Conservation (phyloP, 1,140 invertebrate species). For the Drosophila fuyamai region DNA sequence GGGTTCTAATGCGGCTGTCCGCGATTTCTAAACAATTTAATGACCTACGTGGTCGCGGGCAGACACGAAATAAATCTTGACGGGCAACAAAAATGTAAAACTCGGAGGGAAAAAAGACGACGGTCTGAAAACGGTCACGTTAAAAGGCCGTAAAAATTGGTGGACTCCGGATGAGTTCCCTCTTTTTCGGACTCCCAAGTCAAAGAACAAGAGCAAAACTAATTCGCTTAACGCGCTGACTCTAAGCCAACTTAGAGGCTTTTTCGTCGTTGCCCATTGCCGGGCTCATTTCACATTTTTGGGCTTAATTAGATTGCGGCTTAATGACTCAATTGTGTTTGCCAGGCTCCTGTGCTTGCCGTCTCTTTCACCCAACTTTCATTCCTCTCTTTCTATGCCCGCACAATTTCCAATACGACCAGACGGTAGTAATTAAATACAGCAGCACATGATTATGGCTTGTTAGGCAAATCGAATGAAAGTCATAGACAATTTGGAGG, state of each 20-base stretch:
- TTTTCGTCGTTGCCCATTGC: conserved; percentile 26
- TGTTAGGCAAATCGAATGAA: conserved; percentile 79
- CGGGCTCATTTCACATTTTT: conserved; percentile 69
- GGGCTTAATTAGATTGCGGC: conserved; percentile 80
- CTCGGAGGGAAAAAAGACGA: conserved; percentile 15
- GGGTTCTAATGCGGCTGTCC: conserved; percentile 37
- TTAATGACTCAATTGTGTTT: conserved; percentile 82
- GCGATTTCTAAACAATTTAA: conserved; percentile 81
- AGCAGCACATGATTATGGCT: conserved; percentile 80
- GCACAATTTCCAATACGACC: conserved; percentile 64
- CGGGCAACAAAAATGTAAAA: conserved; percentile 57
- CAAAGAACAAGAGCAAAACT: conserved; percentile 62
- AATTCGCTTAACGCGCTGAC: conserved; percentile 52
- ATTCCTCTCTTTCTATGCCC: neutral
- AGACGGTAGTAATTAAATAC: conserved; percentile 76
- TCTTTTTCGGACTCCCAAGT: conserved; percentile 26
- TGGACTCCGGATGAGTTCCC: conserved; percentile 30
- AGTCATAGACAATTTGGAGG: conserved; percentile 52
- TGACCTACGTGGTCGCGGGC: conserved; percentile 76
- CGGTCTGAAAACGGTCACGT: conserved; percentile 70
- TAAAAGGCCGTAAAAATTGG: conserved; percentile 72
- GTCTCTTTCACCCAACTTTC: neutral
- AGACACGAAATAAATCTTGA: conserved; percentile 78
- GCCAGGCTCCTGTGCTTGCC: conserved; percentile 16
- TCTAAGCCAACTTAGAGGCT: conserved; percentile 32